Percentiles rank a stretch among this genome's conserved stretches.
These are phyloP conservation scores for Triplophysa rosa DNA, from an alignment of 2,113 vertebrate genomes.

Conservation along the genomic window DNA sequence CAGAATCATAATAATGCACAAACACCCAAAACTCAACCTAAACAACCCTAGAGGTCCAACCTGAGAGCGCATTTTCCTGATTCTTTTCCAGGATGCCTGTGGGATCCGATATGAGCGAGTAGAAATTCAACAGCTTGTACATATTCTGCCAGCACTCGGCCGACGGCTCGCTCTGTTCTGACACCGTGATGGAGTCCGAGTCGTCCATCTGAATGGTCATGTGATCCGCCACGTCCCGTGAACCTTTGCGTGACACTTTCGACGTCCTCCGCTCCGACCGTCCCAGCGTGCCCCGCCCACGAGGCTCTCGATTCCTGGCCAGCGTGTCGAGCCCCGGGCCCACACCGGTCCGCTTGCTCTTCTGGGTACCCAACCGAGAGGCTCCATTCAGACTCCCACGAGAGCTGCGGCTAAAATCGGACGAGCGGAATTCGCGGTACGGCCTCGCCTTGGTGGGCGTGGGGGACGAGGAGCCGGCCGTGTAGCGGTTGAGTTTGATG, in stretches of 20 bases:
- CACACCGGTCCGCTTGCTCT: conserved; percentile 80
- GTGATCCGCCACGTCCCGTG: conserved; percentile 95
- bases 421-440: conserved; percentile 90
- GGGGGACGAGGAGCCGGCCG: conserved; percentile 92
- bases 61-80: conserved; percentile 85
- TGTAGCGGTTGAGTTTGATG: conserved; percentile 97
- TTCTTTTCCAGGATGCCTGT: conserved; percentile 95
- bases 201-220: conserved; percentile 97
- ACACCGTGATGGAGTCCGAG: conserved; percentile 97
- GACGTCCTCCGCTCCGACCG: conserved; percentile 92
- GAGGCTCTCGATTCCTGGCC: conserved; percentile 81
- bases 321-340: conserved; percentile 72
- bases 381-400: conserved; percentile 91
- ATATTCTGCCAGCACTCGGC: conserved; percentile 99
- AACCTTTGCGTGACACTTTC: conserved; percentile 93
- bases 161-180: conserved; percentile 96
- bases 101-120: conserved; percentile 97
- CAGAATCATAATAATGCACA: neutral
- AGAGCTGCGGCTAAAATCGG: conserved; percentile 95
- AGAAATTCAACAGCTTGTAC: conserved; percentile 98
- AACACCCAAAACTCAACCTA: neutral
- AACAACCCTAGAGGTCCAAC: conserved; percentile 65
- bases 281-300: conserved; percentile 86
- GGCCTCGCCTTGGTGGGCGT: conserved; percentile 94
- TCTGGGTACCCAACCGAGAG: conserved; percentile 81